Conservation (phyloP, 2,888 invertebrate species). For the Crepidodera aurea region DNA sequence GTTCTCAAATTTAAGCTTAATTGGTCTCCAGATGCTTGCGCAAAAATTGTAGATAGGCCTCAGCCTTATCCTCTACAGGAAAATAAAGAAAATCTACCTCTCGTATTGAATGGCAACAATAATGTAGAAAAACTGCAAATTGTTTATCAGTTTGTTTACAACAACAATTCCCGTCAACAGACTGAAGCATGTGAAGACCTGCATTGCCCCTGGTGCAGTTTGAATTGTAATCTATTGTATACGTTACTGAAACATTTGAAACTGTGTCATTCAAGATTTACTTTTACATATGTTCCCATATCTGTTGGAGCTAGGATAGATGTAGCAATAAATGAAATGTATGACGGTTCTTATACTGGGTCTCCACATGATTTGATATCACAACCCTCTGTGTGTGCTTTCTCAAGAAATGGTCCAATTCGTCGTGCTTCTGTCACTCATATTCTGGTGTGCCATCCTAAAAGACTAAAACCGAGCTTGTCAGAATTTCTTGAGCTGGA, state of each 20-base stretch:
- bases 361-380: conserved; percentile 89
- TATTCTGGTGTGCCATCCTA: conserved; percentile 80
- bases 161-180: conserved; percentile 93
- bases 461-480: conserved; percentile 71
- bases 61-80: conserved; percentile 63
- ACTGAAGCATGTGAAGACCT: conserved; percentile 94
- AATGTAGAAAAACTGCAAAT: conserved; percentile 74
- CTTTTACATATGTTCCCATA: conserved; percentile 88
- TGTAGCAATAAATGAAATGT: conserved; percentile 93
- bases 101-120: conserved; percentile 53
- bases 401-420: conserved; percentile 75
- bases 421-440: conserved; percentile 79
- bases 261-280: conserved; percentile 91
- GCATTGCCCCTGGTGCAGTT: conserved; percentile 95
- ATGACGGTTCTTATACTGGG: conserved; percentile 94
- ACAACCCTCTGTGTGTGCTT: conserved; percentile 74
- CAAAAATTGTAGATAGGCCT: conserved; percentile 72
- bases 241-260: conserved; percentile 93
- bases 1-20: conserved; percentile 84
- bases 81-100: conserved; percentile 60
- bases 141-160: conserved; percentile 95
- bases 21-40: conserved; percentile 81
- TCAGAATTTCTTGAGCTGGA: conserved; percentile 90
- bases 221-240: conserved; percentile 88
- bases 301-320: conserved; percentile 84